These are phyloP conservation scores for Stenopsyche tienmushanensis DNA, from an alignment of 1,140 invertebrate genomes.

Conservation along the genomic window DNA sequence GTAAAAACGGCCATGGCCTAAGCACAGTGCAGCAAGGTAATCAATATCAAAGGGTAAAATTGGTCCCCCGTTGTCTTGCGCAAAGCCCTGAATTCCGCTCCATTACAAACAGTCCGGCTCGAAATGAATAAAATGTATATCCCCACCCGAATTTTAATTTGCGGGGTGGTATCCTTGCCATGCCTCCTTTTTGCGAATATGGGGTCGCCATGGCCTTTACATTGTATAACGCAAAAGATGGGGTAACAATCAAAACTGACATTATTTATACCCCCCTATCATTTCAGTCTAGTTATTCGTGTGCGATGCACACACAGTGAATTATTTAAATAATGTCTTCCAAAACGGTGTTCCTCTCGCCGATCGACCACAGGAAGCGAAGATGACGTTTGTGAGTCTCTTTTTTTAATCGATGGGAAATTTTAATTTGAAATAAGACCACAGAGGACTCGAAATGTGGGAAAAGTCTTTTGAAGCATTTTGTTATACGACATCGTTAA, in stretches of 20 bases:
- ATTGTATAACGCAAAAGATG: neutral
- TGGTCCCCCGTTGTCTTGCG: conserved; percentile 23
- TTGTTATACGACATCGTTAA: conserved; percentile 35
- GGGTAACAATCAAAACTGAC: conserved; percentile 22
- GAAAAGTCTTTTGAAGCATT: conserved; percentile 11
- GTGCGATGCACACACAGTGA: conserved; percentile 19
- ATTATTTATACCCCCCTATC: conserved; percentile 18
- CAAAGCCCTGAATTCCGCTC: conserved; percentile 6
- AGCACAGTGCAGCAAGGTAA: conserved; percentile 22
- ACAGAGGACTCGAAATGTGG: too few species aligned
- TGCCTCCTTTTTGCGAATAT: conserved; percentile 13
- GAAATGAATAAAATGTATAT: conserved; percentile 27
- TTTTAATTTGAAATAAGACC: too few species aligned
- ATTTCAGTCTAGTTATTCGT: conserved; percentile 32
- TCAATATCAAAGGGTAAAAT: conserved; percentile 26
- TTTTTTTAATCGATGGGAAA: too few species aligned
- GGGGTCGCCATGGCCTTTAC: conserved; percentile 3
- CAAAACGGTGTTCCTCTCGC: too few species aligned
- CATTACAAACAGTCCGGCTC: conserved; percentile 12
- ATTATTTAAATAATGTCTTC: neutral
- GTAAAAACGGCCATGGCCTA: neutral
- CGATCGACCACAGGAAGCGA: too few species aligned
- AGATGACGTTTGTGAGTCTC: too few species aligned
- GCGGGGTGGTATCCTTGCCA: conserved; percentile 30
- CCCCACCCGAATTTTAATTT: conserved; percentile 37